Evolutionary conservation across 2,113 vertebrate species (phyloP).

Genomic region (Cheilinus undulatus): DNA sequence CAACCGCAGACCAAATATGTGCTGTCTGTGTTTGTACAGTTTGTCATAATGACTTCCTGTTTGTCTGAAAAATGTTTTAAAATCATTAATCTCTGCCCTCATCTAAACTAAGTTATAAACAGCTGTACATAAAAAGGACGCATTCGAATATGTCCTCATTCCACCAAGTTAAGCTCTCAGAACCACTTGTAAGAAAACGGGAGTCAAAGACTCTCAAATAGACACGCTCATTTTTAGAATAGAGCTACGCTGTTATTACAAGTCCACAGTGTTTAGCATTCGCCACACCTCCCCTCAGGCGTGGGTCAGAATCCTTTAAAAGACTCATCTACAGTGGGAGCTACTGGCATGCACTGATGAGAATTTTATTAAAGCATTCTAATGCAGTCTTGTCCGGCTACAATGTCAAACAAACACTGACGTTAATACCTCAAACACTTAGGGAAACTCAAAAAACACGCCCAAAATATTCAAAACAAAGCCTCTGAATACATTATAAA

Average conservation of each 20-base stretch:
- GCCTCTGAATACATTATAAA: too few species aligned
- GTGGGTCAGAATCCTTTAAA: constrained; percentile 33
- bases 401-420: too few species aligned
- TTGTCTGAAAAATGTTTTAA: constrained; percentile 16
- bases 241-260: constrained; percentile 67
- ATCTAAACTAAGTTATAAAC: constrained; percentile 42
- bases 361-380: too few species aligned
- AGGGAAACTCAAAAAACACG: too few species aligned
- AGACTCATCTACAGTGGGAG: constrained; percentile 28
- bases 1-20: constrained; percentile 19
- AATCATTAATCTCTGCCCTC: constrained; percentile 31
- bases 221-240: constrained; percentile 59
- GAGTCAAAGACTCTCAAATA: constrained; percentile 37
- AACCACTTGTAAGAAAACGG: constrained; percentile 65
- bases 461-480: too few species aligned
- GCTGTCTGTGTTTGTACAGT: constrained; percentile 2
- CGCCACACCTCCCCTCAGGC: constrained; percentile 53
- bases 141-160: constrained; percentile 45
- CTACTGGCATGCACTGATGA: constrained; percentile 13
- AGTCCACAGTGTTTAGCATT: constrained; percentile 50
- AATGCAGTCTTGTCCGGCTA: too few species aligned
- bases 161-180: constrained; percentile 39
- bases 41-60: constrained; percentile 50
- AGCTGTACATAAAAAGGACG: constrained; percentile 20
- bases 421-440: too few species aligned